Conservation (phyloP, 1,140 invertebrate genomes). For the Manduca sexta region DNA sequence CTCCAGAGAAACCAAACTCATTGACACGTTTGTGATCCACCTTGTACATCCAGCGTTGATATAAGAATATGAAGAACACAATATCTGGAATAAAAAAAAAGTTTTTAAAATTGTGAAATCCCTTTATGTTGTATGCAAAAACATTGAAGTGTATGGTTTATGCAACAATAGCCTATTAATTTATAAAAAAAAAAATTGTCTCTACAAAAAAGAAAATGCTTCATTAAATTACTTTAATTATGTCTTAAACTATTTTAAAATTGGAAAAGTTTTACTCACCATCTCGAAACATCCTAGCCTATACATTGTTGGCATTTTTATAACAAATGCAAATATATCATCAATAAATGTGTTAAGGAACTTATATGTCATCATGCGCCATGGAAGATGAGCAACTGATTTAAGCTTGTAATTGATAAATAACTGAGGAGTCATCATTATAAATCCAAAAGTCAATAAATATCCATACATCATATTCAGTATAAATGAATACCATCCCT, state of each 20-base stretch:
- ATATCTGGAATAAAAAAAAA: constrained; percentile 83
- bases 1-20: constrained; percentile 94
- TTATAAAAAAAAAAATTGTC: too few species aligned
- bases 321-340: constrained; percentile 99
- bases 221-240: too few species aligned
- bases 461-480: constrained; percentile 98
- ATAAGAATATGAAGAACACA: constrained; percentile 98
- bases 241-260: constrained; percentile 4
- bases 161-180: too few species aligned
- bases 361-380: constrained; percentile 99
- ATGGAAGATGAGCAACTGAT: constrained; percentile 98
- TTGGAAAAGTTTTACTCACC: constrained; percentile 75
- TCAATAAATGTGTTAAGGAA: constrained; percentile 99
- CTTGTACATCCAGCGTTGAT: constrained; percentile 98
- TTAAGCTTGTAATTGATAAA: constrained; percentile 99
- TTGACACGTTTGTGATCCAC: constrained; percentile 95
- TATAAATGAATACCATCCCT: constrained; percentile 97
- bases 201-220: too few species aligned
- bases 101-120: neutral
- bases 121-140: constrained; percentile 6
- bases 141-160: too few species aligned
- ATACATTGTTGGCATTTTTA: constrained; percentile 99
- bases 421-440: constrained; percentile 99
- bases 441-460: constrained; percentile 98
- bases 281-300: constrained; percentile 96